Base-by-base conservation (phyloP, 1,140 invertebrate species). In the Chionoecetes opilio region DNA sequence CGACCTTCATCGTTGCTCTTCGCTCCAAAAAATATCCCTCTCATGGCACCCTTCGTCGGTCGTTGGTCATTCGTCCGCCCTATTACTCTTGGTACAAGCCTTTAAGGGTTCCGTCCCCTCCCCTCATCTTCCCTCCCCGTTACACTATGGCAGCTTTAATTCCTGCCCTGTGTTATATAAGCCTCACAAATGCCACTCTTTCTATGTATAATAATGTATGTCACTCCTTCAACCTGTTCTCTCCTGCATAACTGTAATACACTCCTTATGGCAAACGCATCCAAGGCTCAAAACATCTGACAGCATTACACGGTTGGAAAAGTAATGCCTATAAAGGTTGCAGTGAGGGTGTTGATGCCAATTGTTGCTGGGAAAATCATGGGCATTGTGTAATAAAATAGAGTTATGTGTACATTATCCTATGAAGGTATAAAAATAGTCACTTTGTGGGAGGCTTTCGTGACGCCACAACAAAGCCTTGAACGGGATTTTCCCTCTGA, bases 321-420 rank as follows among this genome's bases (percentile, higher is more conserved):
- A 41, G 82, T 75, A 88, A 95, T 95, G 91, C 85, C n/a, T 87
- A 82, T 92, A 31, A 92, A 95, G 34, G 92, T 63, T 87, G 89
- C 26, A 87, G 88, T 92, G 91, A 92, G 86, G 41, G 91, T 95
- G 90, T 38, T 92, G 35, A 31, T 87, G 32, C 84, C 91, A 95
- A 92, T 34, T 92, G 46, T 53, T 92, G 90, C 29, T 95, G 85
- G 84, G 91, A 92, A 92, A 92, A 95, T 92, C 88, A 92, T 31
- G 35, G 9, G 46, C 82, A 88, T 82, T 87, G 82, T 92, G n/a
- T 75, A 88, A 87, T 38, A 41, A 92, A 63, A 91, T 85, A 90
- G 34, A 82, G 26, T 38, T 38, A 93, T 82, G 82, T 93, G 37
- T 93, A 93, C 82, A 93, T 82, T 32, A 26, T 38, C 34, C 35